Conservation (phyloP, 2,113 vertebrate genomes). For the Hemibagrus wyckioides region DNA sequence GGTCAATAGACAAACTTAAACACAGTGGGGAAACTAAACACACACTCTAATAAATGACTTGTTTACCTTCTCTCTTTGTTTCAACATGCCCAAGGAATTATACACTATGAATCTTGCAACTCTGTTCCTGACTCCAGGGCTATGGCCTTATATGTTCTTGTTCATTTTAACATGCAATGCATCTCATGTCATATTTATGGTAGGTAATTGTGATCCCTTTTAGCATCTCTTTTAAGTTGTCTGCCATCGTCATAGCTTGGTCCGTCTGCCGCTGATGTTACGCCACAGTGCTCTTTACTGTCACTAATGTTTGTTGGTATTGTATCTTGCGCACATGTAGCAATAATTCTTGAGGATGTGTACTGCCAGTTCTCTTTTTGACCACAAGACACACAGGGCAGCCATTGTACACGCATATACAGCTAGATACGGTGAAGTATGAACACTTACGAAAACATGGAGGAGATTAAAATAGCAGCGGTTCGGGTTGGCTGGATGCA, state of each 20-base stretch:
- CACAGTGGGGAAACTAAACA: slow-evolving; percentile 2
- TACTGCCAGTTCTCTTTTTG: background rate
- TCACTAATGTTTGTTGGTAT: background rate
- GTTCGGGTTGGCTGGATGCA: background rate
- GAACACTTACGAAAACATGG: background rate
- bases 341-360: slow-evolving; percentile 1
- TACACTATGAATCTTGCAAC: slow-evolving; percentile 3
- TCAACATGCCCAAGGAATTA: slow-evolving; percentile 4
- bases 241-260: background rate
- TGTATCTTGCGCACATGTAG: background rate
- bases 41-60: background rate
- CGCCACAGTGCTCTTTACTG: background rate
- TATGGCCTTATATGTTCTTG: slow-evolving; percentile 6
- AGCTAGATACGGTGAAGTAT: background rate
- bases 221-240: background rate
- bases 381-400: background rate
- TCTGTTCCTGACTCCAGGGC: background rate
- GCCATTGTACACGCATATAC: background rate
- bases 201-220: background rate
- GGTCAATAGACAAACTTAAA: background rate
- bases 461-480: background rate
- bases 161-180: background rate
- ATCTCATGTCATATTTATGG: background rate
- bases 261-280: background rate
- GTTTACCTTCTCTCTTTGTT: background rate